Evolutionary conservation across 2,888 invertebrate genomes (phyloP).

Genomic region (Hemaris fuciformis): DNA sequence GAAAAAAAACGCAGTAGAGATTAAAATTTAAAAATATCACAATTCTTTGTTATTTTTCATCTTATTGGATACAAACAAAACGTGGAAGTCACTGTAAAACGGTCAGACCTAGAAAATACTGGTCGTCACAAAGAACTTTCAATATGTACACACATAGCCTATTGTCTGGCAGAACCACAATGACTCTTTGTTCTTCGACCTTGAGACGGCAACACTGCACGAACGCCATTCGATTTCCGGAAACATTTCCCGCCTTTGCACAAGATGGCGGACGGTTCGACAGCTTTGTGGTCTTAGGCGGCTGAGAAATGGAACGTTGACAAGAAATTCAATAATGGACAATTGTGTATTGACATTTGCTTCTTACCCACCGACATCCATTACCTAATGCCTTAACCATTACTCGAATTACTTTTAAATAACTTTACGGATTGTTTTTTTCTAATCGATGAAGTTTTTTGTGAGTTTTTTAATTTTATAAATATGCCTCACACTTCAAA

Average conservation of each 20-base stretch:
- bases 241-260: slow-evolving; percentile 19
- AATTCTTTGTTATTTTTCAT: background rate
- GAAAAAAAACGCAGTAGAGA: too few relatives aligned
- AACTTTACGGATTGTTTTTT: too few relatives aligned
- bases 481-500: too few relatives aligned
- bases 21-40: too few relatives aligned
- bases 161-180: background rate
- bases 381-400: too few relatives aligned
- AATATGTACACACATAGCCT: background rate
- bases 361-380: too few relatives aligned
- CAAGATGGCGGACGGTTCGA: background rate
- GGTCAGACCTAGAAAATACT: background rate
- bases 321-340: background rate
- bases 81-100: background rate
- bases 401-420: too few relatives aligned
- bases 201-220: slow-evolving; percentile 24
- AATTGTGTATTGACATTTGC: background rate
- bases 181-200: slow-evolving; percentile 18
- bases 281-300: background rate
- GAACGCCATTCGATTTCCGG: slow-evolving; percentile 17
- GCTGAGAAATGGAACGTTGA: background rate
- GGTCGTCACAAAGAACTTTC: background rate
- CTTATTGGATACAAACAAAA: background rate
- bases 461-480: too few relatives aligned
- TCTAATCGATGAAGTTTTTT: too few relatives aligned